Evolutionary conservation across 2,888 invertebrate species (phyloP).

Genomic region (Lithophane leautieri): DNA sequence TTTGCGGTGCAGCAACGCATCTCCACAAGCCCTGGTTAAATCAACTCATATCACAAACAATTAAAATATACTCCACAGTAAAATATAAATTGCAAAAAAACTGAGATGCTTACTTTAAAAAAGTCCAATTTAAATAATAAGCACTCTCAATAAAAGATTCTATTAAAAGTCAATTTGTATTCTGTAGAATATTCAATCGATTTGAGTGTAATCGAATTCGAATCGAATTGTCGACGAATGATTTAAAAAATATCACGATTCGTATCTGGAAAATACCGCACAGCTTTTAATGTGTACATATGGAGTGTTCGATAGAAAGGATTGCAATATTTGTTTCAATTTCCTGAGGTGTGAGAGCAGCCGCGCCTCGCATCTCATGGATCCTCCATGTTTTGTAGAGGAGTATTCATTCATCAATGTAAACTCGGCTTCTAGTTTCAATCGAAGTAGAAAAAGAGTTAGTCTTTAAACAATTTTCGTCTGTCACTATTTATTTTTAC

Average conservation of each 20-base stretch:
- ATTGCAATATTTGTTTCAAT: constrained; percentile 88
- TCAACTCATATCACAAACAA: constrained; percentile 70
- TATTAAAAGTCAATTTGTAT: constrained; percentile 51
- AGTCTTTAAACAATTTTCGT: neutral
- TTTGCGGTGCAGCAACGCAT: constrained; percentile 82
- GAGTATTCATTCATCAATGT: constrained; percentile 59
- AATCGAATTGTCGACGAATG: constrained; percentile 47
- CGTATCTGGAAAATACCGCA: constrained; percentile 50
- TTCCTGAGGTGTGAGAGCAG: constrained; percentile 80
- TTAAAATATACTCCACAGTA: constrained; percentile 57
- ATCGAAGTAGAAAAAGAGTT: constrained; percentile 7
- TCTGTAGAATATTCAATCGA: constrained; percentile 44
- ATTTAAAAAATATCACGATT: constrained; percentile 56
- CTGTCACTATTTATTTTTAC: constrained; percentile 4
- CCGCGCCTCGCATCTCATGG: constrained; percentile 77
- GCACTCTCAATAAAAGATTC: constrained; percentile 37
- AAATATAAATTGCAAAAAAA: neutral
- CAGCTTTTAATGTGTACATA: constrained; percentile 72
- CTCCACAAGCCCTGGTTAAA: constrained; percentile 70
- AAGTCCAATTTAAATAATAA: constrained; percentile 39
- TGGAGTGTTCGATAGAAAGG: constrained; percentile 74
- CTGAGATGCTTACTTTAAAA: neutral
- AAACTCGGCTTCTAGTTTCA: constrained; percentile 24
- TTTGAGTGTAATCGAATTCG: constrained; percentile 58
- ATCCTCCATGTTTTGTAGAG: constrained; percentile 67